These are phyloP conservation scores for Corythornis cristatus DNA, from an alignment of 2,113 vertebrate species.

Conservation along the genomic window DNA sequence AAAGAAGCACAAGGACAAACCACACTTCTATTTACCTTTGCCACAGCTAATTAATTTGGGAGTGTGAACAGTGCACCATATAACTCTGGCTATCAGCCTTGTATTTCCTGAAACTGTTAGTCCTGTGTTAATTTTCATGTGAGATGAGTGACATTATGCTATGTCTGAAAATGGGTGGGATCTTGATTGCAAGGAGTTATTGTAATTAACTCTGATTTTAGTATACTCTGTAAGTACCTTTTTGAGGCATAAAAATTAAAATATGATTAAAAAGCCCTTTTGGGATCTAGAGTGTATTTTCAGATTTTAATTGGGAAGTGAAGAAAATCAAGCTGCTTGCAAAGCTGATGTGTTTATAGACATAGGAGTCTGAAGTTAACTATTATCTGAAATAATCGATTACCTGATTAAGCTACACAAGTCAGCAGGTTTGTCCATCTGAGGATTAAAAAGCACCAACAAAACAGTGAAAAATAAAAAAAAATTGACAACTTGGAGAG, in stretches of 20 bases:
- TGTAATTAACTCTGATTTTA: conserved; percentile 51
- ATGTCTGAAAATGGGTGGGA: conserved; percentile 12
- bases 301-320: conserved; percentile 29
- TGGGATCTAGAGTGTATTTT: conserved; percentile 18
- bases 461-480: background rate
- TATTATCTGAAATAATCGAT: background rate
- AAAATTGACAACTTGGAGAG: background rate
- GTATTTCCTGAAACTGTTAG: background rate
- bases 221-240: conserved; percentile 12
- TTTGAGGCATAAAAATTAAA: conserved; percentile 39
- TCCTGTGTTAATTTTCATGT: background rate
- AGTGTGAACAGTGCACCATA: background rate
- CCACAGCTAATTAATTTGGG: background rate
- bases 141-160: background rate
- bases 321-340: background rate
- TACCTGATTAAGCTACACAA: background rate
- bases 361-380: background rate
- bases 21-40: background rate
- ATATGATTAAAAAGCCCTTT: conserved; percentile 16
- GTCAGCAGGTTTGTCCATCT: background rate
- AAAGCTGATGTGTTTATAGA: background rate
- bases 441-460: background rate
- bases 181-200: conserved; percentile 19
- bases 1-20: background rate
- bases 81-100: background rate